These are phyloP conservation scores for Coenonympha glycerion DNA, from an alignment of 2,888 invertebrate genomes.

Conservation along the genomic window DNA sequence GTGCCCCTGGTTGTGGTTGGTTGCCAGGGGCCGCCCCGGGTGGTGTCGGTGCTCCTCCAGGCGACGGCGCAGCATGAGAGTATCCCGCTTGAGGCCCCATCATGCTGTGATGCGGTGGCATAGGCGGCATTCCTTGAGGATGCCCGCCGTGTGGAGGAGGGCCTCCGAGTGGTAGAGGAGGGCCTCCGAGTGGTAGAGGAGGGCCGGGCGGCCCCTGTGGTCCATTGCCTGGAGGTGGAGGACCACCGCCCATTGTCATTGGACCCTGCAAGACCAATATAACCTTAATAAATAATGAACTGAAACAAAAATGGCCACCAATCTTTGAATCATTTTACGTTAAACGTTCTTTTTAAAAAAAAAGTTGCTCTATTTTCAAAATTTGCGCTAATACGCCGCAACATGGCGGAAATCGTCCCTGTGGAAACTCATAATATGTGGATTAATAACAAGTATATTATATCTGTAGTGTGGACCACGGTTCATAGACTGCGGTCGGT, in stretches of 20 bases:
- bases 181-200: conserved; percentile 43
- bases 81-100: conserved; percentile 47
- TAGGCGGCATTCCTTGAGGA: conserved; percentile 52
- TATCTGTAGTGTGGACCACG: no score
- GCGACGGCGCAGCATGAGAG: conserved; percentile 33
- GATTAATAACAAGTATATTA: no score
- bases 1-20: conserved; percentile 42
- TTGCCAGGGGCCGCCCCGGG: conserved; percentile 27
- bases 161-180: conserved; percentile 43
- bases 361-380: no score
- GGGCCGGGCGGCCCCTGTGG: conserved; percentile 44
- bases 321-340: no score
- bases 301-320: not conserved
- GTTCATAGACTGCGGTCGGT: no score
- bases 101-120: conserved; percentile 61
- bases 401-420: no score
- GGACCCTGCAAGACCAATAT: conserved; percentile 42
- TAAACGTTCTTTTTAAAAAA: no score
- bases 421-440: no score
- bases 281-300: not conserved
- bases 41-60: conserved; percentile 30
- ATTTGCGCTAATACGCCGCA: no score
- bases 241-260: conserved; percentile 65
- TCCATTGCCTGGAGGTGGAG: conserved; percentile 55
- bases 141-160: conserved; percentile 66